Percentiles rank a stretch among this genome's conserved stretches.
These are phyloP conservation scores for Lithobates sylvaticus DNA, from an alignment of 2,797 vertebrate species.

Conservation along the genomic window DNA sequence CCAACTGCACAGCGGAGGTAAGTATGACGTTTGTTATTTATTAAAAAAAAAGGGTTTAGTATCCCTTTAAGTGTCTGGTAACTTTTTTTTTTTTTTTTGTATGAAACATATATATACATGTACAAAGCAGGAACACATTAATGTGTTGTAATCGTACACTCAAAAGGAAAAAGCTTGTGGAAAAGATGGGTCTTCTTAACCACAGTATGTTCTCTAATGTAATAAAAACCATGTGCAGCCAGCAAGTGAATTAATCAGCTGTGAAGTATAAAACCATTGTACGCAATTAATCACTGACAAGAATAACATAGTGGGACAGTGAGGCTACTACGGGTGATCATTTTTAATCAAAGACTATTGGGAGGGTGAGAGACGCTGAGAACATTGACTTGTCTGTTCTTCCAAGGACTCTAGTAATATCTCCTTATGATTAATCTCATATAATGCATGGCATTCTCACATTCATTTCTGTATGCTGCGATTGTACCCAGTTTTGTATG, in stretches of 20 bases:
- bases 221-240: slow-evolving; percentile 48
- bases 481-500: too few relatives aligned
- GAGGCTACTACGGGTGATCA: slow-evolving; percentile 8
- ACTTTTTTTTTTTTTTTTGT: too few relatives aligned
- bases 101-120: too few relatives aligned
- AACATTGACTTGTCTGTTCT: not conserved
- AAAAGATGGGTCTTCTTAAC: slow-evolving; percentile 1
- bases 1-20: too few relatives aligned
- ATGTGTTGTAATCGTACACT: not conserved
- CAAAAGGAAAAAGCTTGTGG: not conserved
- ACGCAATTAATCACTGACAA: slow-evolving; percentile 48
- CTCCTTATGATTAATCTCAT: slow-evolving; percentile 7
- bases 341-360: slow-evolving; percentile 31
- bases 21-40: too few relatives aligned
- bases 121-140: not conserved
- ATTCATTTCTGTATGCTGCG: not conserved
- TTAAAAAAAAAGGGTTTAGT: too few relatives aligned
- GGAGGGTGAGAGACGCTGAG: not conserved
- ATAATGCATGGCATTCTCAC: slow-evolving; percentile 2
- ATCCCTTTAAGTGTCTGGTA: too few relatives aligned
- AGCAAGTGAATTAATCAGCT: slow-evolving; percentile 28
- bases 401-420: not conserved
- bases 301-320: not conserved
- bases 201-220: slow-evolving; percentile 30
- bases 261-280: slow-evolving; percentile 5